A percentile compares a stretch with the other conserved stretches of the same genome.
These are phyloP conservation scores for Pyrochroa serraticornis DNA, from an alignment of 2,888 invertebrate species.

Conservation along the genomic window DNA sequence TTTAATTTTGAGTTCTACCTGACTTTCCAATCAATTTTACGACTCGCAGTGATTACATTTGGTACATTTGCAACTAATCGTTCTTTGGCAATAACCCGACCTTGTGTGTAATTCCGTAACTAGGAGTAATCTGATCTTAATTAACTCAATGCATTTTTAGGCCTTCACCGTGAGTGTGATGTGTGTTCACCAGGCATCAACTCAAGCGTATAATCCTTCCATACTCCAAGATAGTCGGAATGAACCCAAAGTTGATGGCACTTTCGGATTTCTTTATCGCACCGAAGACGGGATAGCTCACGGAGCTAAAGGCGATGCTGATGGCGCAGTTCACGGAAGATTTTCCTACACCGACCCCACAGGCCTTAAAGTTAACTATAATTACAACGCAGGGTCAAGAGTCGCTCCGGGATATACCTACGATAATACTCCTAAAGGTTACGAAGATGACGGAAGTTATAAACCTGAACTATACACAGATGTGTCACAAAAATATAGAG, in stretches of 20 bases:
- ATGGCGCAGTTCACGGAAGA: constrained; percentile 54
- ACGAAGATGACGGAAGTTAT: too few species aligned
- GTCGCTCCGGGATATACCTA: constrained; percentile 45
- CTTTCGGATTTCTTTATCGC: constrained; percentile 56
- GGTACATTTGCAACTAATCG: constrained; percentile 15
- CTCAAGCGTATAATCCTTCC: constrained; percentile 46
- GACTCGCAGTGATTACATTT: not conserved
- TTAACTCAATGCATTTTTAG: constrained; percentile 27
- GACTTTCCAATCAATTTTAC: constrained; percentile 14
- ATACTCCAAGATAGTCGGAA: constrained; percentile 56
- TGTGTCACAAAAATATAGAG: constrained; percentile 15
- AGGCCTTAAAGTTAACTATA: constrained; percentile 56
- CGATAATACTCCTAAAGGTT: constrained; percentile 23
- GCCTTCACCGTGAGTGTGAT: constrained; percentile 28
- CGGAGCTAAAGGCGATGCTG: constrained; percentile 54
- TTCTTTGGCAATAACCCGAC: constrained; percentile 13
- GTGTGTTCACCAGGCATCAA: constrained; percentile 26
- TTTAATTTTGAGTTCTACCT: constrained; percentile 11
- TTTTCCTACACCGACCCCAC: constrained; percentile 58
- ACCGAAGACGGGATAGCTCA: constrained; percentile 58
- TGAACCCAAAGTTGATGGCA: constrained; percentile 55
- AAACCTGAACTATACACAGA: too few species aligned
- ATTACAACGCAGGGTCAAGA: constrained; percentile 56
- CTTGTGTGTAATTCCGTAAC: constrained; percentile 20
- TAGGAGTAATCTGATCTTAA: constrained; percentile 9